Base-by-base conservation (phyloP, 1,140 invertebrate genomes). In the Diachasmimorpha longicaudata region DNA sequence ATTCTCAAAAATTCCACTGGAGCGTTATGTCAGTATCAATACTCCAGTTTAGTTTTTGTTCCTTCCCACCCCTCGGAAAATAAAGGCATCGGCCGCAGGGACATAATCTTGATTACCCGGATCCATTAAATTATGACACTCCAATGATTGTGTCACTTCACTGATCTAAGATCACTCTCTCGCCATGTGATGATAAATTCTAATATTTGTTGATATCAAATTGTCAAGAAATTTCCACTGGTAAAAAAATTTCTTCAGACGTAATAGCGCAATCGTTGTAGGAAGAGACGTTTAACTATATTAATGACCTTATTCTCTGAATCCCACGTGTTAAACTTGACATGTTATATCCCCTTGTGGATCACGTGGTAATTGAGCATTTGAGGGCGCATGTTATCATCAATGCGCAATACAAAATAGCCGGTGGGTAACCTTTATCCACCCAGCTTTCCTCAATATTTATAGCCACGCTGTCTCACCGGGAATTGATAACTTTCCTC, bases 161-260 rank as follows among this genome's bases (percentile, higher is more conserved):
- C n/a, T 1, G 63, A 31, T 42, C 25, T 42, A n/a, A 19, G 69
- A 71, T 71, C 69, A 71, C 69, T 39, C 39, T 71, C 46, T 14
- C 23, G 13, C 14, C 69, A 44, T 71, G 69, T 71, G 69, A 71
- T 71, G 14, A 31, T 46, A 52, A 71, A 48, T 19, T 46, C 13
- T n/a, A 25, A 23, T 37, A 16, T 72, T 71, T 36, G 46, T 58
- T 3, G 68, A 71, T 42, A 71, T 46, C 39, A 42, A 48, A 71
- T 46, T 36, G 44, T 58, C 46, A 21, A 55, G 19, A 55, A 19
- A 55, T 55, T 55, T 55, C 48, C 48, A 55, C n/a, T 6, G n/a
- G 14, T 13, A 55, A 19, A 55, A 16, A 55, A 19, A 19, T 55
- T 55, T 55, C 48, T 14, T 55, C 48, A 55, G 48, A 55, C 48